Evolutionary conservation across 2,113 vertebrate species (phyloP).

Genomic region (Brevimyrus niger): DNA sequence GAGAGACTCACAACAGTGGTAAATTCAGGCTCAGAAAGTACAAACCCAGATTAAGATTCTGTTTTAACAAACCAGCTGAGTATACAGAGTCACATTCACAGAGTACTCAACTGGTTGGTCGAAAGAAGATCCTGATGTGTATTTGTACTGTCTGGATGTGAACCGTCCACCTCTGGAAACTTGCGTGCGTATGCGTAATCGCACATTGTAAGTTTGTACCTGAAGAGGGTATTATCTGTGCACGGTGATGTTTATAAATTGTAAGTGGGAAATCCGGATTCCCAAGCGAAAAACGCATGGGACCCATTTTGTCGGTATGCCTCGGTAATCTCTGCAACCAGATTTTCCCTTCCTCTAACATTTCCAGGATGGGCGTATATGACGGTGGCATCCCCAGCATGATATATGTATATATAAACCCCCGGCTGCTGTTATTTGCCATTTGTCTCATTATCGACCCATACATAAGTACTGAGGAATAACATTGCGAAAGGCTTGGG

Average conservation of each 20-base stretch:
- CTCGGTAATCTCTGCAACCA: constrained; percentile 20
- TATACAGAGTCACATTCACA: background rate
- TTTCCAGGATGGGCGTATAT: constrained; percentile 12
- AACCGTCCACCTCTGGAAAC: background rate
- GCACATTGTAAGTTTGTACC: background rate
- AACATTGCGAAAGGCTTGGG: background rate
- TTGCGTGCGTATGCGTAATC: background rate
- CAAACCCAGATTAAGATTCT: background rate
- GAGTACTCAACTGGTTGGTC: background rate
- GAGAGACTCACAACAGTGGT: background rate
- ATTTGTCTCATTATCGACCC: background rate
- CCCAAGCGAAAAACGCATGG: constrained; percentile 39
- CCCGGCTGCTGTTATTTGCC: background rate
- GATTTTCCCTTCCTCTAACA: constrained; percentile 40
- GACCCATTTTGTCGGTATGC: constrained; percentile 26
- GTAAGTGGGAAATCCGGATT: constrained; percentile 51
- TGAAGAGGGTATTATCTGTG: constrained; percentile 22
- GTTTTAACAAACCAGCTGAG: background rate
- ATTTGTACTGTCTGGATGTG: background rate
- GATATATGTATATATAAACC: constrained; percentile 3
- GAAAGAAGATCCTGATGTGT: background rate
- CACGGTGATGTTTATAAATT: constrained; percentile 42
- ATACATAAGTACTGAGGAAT: background rate
- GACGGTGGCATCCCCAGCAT: constrained; percentile 19
- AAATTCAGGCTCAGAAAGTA: background rate